Base-by-base conservation (phyloP, 2,797 vertebrate species). In the Molossus molossus region DNA sequence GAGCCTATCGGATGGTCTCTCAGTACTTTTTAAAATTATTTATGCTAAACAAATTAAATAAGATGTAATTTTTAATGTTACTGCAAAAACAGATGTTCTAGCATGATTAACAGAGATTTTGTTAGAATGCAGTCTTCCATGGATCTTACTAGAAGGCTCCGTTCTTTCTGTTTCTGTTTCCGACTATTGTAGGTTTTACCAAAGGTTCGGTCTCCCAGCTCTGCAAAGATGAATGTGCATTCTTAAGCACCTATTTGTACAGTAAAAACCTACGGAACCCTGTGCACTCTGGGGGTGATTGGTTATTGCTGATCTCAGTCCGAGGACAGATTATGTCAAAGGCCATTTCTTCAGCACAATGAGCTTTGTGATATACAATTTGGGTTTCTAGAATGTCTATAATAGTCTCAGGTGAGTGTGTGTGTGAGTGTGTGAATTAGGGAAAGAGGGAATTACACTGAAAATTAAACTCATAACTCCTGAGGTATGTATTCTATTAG, bases 381-480 rank as follows among this genome's bases (percentile, higher is more conserved):
- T 89, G 70, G 27, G 12, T 87, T 65, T 82, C 29, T 25, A 15
- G n/a, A 40, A 17, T 73, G 27, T 81, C 57, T 60, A 23, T 75
- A 29, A 29, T 83, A 37, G 27, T 70, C 60, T 37, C 0, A 1
- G 25, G n/a, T 48, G 29, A 58, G 77, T 58, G n/a, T 86, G 4
- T 76, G 45, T 65, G n/a, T 29, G 11, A 20, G 15, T 6, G 4
- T 45, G 29, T n/a, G 53, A 33, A 48, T 75, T 23, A 55, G 57
- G 57, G 62, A 65, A 75, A 6, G 53, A 37, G 29, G 2, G 13
- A 75, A 25, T 29, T 84, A n/a, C 80, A 27, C 82, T 96, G 29
- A 58, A 89, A 91, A 70, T 83, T 83, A 95, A 87, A 80, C 73
- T 58, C 33, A 69, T 91, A 48, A 14, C 60, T 69, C 25, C 90